Conservation (phyloP, 2,888 invertebrate genomes). For the Escarpia spicata region DNA sequence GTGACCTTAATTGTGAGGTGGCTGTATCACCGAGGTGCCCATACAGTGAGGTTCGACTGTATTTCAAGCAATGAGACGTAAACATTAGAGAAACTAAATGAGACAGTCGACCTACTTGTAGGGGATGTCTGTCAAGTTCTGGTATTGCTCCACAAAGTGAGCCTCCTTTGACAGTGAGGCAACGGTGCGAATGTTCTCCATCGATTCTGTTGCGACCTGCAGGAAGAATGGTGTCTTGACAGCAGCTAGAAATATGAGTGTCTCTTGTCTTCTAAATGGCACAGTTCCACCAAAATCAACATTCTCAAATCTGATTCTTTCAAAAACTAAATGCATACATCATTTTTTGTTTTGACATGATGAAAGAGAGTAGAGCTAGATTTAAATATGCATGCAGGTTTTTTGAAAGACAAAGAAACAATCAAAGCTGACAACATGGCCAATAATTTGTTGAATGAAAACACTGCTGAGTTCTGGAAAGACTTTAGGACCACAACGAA, state of each 20-base stretch:
- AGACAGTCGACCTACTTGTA: slow-evolving; percentile 46
- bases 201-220: slow-evolving; percentile 58
- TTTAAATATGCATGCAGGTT: background rate
- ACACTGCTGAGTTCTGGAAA: too few species aligned
- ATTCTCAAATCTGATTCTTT: slow-evolving; percentile 31
- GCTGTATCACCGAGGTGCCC: too few species aligned
- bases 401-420: slow-evolving; percentile 38
- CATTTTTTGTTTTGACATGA: slow-evolving; percentile 24
- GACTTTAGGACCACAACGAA: too few species aligned
- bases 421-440: too few species aligned
- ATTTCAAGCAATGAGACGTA: background rate
- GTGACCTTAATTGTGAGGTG: too few species aligned
- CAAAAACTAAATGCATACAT: background rate
- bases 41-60: too few species aligned
- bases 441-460: too few species aligned
- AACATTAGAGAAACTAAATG: background rate
- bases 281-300: background rate
- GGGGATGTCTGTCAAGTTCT: slow-evolving; percentile 45
- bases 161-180: slow-evolving; percentile 57
- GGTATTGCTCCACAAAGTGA: slow-evolving; percentile 50
- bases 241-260: background rate
- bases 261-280: background rate
- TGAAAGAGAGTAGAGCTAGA: too few species aligned
- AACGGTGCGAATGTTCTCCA: slow-evolving; percentile 62
- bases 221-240: background rate